Percentiles rank a stretch among this genome's conserved stretches.
phyloP scores from a whole-genome alignment of 2,113 vertebrate species.

The Phyllopteryx taeniolatus region DNA sequence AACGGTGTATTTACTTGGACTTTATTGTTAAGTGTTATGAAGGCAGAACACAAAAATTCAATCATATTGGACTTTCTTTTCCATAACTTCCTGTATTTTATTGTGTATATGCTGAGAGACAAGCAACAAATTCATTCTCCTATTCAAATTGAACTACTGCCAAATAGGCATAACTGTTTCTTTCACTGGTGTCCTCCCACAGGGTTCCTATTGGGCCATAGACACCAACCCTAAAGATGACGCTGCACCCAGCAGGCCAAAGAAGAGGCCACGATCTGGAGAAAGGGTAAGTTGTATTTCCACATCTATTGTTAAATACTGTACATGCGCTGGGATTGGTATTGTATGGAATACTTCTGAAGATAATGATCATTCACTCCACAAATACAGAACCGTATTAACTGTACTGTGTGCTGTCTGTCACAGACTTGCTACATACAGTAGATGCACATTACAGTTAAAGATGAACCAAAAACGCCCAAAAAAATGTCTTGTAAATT shows the following conservation, averaged over 20 bases:
- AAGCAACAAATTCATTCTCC: background rate
- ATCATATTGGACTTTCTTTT: background rate
- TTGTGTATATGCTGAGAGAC: background rate
- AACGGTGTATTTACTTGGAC: background rate
- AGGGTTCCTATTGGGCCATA: conserved; percentile 89
- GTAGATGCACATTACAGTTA: background rate
- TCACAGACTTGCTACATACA: background rate
- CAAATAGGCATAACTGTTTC: background rate
- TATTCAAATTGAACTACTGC: background rate
- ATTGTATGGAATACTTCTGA: background rate
- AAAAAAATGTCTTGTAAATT: too few species aligned
- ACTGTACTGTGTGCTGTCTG: background rate
- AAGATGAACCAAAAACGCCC: too few species aligned
- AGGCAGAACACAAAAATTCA: background rate
- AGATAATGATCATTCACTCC: too few species aligned
- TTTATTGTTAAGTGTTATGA: background rate
- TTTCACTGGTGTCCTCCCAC: conserved; percentile 21
- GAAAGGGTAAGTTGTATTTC: conserved; percentile 73
- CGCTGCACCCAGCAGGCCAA: conserved; percentile 79
- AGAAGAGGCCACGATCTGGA: conserved; percentile 85
- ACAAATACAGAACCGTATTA: background rate
- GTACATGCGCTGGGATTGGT: background rate
- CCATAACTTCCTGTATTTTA: background rate
- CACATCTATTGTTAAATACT: background rate
- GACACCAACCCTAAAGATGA: conserved; percentile 88